Conservation (phyloP, 2,113 vertebrate species). For the Miniopterus natalensis region DNA sequence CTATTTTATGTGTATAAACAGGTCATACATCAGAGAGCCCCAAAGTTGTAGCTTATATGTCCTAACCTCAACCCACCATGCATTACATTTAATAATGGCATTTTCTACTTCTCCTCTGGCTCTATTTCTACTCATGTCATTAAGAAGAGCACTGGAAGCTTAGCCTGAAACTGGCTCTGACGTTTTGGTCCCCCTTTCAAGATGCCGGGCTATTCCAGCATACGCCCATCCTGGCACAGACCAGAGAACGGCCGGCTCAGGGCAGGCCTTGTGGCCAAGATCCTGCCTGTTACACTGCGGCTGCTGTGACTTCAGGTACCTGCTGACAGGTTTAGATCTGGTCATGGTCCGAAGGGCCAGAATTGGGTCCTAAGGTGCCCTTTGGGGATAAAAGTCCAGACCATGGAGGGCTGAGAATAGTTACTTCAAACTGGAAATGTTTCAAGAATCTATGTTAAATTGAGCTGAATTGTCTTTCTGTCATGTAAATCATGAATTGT, state of each 20-base stretch:
- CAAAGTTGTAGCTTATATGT: background rate
- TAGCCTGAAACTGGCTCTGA: slow-evolving; percentile 45
- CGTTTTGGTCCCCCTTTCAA: slow-evolving; percentile 57
- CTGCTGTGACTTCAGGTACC: background rate
- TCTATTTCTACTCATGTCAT: slow-evolving; percentile 33
- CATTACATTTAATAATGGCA: background rate
- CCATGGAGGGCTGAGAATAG: background rate
- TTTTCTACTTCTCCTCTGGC: background rate
- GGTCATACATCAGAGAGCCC: background rate
- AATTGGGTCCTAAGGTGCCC: background rate
- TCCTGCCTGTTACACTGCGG: background rate
- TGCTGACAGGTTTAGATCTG: background rate
- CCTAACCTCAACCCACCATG: background rate
- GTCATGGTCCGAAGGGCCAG: background rate
- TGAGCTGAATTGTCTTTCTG: background rate
- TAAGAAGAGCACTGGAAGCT: slow-evolving; percentile 52
- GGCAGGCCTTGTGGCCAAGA: slow-evolving; percentile 59
- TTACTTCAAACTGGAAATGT: background rate
- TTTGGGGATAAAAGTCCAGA: background rate
- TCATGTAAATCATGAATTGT: background rate
- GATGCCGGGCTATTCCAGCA: slow-evolving; percentile 58
- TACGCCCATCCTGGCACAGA: slow-evolving; percentile 66
- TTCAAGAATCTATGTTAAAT: background rate
- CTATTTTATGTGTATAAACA: background rate
- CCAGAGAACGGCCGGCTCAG: slow-evolving; percentile 15